A percentile compares a stretch with the other conserved stretches of the same genome.
These are phyloP conservation scores for Agrilus planipennis DNA, from an alignment of 1,140 invertebrate species.

Conservation along the genomic window DNA sequence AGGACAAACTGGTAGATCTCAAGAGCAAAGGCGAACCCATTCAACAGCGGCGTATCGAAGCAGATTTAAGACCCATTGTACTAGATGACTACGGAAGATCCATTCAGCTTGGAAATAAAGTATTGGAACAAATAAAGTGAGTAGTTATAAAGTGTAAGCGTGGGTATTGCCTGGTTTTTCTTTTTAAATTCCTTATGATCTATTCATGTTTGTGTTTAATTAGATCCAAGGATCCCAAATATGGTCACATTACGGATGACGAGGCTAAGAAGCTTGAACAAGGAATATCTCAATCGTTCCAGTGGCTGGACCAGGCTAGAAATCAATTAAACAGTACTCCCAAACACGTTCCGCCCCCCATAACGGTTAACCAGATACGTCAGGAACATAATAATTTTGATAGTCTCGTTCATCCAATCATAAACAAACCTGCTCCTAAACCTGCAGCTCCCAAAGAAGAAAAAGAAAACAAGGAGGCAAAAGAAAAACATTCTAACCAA, in stretches of 20 bases:
- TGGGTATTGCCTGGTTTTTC: neutral
- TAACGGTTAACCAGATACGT: slow-evolving; percentile 65
- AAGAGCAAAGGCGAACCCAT: slow-evolving; percentile 73
- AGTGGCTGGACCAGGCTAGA: slow-evolving; percentile 66
- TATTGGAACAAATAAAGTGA: slow-evolving; percentile 51
- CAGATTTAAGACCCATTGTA: slow-evolving; percentile 57
- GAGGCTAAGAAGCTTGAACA: slow-evolving; percentile 64
- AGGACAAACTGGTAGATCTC: slow-evolving; percentile 43
- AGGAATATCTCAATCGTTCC: slow-evolving; percentile 40
- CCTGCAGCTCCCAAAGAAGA: slow-evolving; percentile 40
- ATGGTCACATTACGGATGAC: slow-evolving; percentile 65
- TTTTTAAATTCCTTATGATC: too few species aligned
- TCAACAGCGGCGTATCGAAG: slow-evolving; percentile 61
- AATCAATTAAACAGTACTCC: slow-evolving; percentile 45
- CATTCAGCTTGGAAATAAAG: slow-evolving; percentile 64
- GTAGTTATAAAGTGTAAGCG: slow-evolving; percentile 11
- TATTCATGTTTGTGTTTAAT: neutral
- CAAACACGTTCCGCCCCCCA: slow-evolving; percentile 52
- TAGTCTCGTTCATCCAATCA: slow-evolving; percentile 52
- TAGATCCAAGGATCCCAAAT: slow-evolving; percentile 60
- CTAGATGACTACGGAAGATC: slow-evolving; percentile 64
- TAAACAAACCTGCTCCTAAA: slow-evolving; percentile 80
- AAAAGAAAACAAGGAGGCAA: slow-evolving; percentile 35
- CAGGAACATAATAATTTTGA: slow-evolving; percentile 60
- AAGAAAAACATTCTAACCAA: slow-evolving; percentile 13